These are phyloP conservation scores for Spilosoma lubricipeda DNA, from an alignment of 2,888 invertebrate species.

Conservation along the genomic window DNA sequence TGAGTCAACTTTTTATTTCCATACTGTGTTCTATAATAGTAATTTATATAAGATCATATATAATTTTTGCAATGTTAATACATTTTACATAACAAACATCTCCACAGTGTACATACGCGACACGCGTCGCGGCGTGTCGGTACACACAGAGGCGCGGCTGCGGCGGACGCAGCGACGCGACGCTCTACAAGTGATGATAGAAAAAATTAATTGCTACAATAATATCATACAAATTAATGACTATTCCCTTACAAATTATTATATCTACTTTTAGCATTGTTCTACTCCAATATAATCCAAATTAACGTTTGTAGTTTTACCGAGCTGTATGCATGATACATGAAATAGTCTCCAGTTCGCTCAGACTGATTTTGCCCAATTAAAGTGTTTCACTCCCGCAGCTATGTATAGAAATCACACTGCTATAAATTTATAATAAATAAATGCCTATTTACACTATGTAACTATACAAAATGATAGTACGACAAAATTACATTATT, in stretches of 20 bases:
- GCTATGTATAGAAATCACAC: constrained; percentile 85
- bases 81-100: constrained; percentile 86
- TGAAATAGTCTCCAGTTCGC: constrained; percentile 75
- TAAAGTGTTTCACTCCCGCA: constrained; percentile 80
- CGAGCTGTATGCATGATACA: constrained; percentile 77
- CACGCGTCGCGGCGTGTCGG: constrained; percentile 71
- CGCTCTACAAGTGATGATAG: constrained; percentile 79
- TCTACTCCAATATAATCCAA: constrained; percentile 83
- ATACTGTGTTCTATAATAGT: constrained; percentile 86
- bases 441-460: constrained; percentile 87
- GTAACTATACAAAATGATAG: constrained; percentile 86
- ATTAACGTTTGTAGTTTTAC: constrained; percentile 72
- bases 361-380: constrained; percentile 76
- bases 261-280: constrained; percentile 84
- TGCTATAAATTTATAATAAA: constrained; percentile 86
- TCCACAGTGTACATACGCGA: constrained; percentile 83
- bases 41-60: constrained; percentile 86
- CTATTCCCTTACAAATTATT: constrained; percentile 86
- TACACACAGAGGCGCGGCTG: constrained; percentile 71
- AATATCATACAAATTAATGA: constrained; percentile 87
- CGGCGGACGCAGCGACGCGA: constrained; percentile 42
- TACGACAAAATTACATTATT: constrained; percentile 83
- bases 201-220: constrained; percentile 85
- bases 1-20: constrained; percentile 85
- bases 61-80: constrained; percentile 86